Percentiles rank a stretch among this genome's conserved stretches.
Evolutionary conservation across 30 jellyfish, hydroid and myxozoan species (phyloP).

Genomic region (Aurelia sp.): DNA sequence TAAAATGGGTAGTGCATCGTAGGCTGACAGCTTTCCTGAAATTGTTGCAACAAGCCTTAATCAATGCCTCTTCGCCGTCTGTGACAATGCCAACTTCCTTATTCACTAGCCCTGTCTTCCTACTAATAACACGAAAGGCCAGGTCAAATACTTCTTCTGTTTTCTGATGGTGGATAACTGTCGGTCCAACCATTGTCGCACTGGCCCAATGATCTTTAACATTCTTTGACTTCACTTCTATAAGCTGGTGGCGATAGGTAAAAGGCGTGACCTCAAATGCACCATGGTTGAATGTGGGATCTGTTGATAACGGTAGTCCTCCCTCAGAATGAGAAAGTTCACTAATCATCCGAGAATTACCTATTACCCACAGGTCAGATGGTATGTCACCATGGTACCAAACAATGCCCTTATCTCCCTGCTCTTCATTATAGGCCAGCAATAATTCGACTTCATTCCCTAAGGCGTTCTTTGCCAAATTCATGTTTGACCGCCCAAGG

Average conservation of each 20-base stretch:
- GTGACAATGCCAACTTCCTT: too few relatives aligned
- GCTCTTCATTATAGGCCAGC: slow-evolving; percentile 7
- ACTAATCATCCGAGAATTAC: not conserved
- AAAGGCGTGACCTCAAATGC: slow-evolving; percentile 16
- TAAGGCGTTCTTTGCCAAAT: not conserved
- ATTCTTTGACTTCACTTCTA: slow-evolving; percentile 1
- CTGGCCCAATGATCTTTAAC: not conserved
- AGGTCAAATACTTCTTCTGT: slow-evolving; percentile 12
- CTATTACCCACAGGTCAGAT: slow-evolving; percentile 4
- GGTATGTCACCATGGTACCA: too few relatives aligned
- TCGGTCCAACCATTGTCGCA: slow-evolving; percentile 16
- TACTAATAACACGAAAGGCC: slow-evolving; percentile 12
- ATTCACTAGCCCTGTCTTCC: too few relatives aligned
- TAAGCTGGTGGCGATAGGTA: not conserved
- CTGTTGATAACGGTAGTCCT: not conserved
- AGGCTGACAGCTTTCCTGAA: not conserved
- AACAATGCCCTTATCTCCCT: not conserved
- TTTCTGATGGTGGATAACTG: not conserved
- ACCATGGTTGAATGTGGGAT: slow-evolving; percentile 14
- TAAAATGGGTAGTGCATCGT: slow-evolving; percentile 23
- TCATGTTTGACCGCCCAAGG: not conserved
- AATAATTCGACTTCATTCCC: not conserved
- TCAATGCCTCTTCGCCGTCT: not conserved
- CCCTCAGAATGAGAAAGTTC: not conserved
- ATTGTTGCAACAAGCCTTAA: slow-evolving; percentile 3